A percentile compares a stretch with the other conserved stretches of the same genome.
phyloP scores from a whole-genome alignment of 2,888 invertebrate species.

The Mamestra brassicae region DNA sequence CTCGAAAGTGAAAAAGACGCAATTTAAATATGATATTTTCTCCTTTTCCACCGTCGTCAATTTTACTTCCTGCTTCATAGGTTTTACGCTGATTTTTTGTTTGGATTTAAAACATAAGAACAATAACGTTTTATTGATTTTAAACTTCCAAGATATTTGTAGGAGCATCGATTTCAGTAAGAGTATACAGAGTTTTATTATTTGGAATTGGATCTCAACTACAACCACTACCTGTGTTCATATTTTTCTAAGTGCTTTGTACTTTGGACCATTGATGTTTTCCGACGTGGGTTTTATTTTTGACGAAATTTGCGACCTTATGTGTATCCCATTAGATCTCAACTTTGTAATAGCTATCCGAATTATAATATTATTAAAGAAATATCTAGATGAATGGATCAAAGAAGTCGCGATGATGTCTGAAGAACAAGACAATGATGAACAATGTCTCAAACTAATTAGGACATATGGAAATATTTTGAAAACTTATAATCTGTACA shows the following conservation, averaged over 20 bases:
- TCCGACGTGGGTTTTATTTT: background rate
- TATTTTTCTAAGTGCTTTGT: background rate
- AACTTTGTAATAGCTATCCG: constrained; percentile 26
- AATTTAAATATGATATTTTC: constrained; percentile 22
- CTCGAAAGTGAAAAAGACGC: constrained; percentile 3
- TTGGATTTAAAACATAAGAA: constrained; percentile 2
- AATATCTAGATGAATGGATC: constrained; percentile 20
- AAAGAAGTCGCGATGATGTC: background rate
- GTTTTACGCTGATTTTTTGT: constrained; percentile 1
- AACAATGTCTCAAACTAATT: constrained; percentile 5
- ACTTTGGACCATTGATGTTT: background rate
- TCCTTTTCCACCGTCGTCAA: background rate
- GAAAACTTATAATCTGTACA: constrained; percentile 17
- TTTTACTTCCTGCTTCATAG: background rate
- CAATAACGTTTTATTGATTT: constrained; percentile 8
- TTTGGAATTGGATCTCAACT: constrained; percentile 17
- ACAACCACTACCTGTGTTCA: background rate
- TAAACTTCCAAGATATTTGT: constrained; percentile 17
- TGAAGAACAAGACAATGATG: background rate
- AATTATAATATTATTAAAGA: constrained; percentile 25
- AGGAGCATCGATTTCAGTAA: constrained; percentile 2
- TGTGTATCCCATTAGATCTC: constrained; percentile 31
- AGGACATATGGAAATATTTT: constrained; percentile 16
- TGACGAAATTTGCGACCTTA: constrained; percentile 10
- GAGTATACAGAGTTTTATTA: background rate